A percentile compares a stretch with the other conserved stretches of the same genome.
Conservation (phyloP, 2,797 vertebrate genomes). For the Thripadectes ignobilis region DNA sequence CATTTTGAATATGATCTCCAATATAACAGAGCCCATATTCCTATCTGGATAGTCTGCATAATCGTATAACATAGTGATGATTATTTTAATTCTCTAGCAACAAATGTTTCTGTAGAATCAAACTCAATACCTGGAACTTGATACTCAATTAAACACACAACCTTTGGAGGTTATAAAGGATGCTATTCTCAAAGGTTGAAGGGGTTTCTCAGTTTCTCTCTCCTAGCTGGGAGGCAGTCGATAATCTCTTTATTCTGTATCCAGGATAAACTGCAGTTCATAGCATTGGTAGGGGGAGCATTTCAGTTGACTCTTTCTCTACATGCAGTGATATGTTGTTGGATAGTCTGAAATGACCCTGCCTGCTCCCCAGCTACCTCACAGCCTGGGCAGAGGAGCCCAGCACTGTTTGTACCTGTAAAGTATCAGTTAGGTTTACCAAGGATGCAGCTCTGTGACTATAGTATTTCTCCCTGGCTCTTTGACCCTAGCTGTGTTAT, state of each 20-base stretch:
- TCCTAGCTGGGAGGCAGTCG: not conserved
- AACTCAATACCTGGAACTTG: not conserved
- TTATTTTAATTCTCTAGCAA: not conserved
- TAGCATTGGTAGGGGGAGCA: not conserved
- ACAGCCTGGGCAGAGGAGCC: not conserved
- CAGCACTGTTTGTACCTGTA: not conserved
- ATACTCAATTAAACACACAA: not conserved
- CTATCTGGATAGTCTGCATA: not conserved
- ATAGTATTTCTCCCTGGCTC: not conserved
- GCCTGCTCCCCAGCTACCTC: not conserved
- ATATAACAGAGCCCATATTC: not conserved
- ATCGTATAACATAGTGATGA: not conserved
- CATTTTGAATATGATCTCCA: not conserved
- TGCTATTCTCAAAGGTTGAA: not conserved
- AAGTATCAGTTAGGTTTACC: not conserved
- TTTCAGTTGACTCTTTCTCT: not conserved
- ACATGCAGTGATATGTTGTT: rapidly evolving
- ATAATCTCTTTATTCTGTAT: not conserved
- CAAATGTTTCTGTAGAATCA: not conserved
- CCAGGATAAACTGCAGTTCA: not conserved
- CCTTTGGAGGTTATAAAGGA: not conserved
- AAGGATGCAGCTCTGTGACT: not conserved
- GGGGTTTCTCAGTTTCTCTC: not conserved
- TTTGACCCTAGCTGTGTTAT: rapidly evolving
- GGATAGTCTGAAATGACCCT: not conserved